phyloP scores from a whole-genome alignment of 1,140 invertebrate species.

The Mactra quadrangularis region DNA sequence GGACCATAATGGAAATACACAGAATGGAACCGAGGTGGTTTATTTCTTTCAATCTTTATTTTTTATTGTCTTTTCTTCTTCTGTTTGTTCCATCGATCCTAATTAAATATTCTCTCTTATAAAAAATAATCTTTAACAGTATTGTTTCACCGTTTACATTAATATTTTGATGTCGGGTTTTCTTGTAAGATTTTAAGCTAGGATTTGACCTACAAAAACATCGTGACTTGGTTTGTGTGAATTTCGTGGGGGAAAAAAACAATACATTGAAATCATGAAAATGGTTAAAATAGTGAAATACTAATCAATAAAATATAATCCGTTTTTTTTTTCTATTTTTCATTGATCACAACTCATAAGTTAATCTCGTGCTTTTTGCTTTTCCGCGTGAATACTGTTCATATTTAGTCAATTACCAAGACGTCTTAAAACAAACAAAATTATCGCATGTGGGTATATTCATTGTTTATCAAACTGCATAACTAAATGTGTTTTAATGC shows the following conservation, averaged over 20 bases:
- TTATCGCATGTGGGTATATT: no score
- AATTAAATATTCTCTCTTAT: neutral
- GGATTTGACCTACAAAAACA: constrained; percentile 36
- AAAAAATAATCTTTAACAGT: neutral
- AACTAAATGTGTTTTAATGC: neutral
- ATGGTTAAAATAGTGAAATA: no score
- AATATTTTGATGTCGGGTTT: no score
- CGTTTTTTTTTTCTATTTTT: no score
- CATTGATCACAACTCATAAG: no score
- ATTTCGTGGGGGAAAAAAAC: no score
- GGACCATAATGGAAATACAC: constrained; percentile 53
- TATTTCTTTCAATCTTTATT: neutral
- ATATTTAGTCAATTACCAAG: constrained; percentile 2
- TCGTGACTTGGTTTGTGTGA: no score
- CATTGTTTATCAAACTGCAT: constrained; percentile 12
- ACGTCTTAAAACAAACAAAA: constrained; percentile 4
- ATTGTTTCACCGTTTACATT: no score
- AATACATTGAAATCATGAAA: no score
- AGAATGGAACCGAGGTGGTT: constrained; percentile 43
- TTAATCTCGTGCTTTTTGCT: no score
- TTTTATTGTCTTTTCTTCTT: constrained; percentile 4
- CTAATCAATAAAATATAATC: no score
- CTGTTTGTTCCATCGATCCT: neutral
- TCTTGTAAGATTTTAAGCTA: neutral
- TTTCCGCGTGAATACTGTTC: constrained; percentile 17